Conservation (phyloP, 2,113 vertebrate genomes). For the Psammodynastes pulverulentus region DNA sequence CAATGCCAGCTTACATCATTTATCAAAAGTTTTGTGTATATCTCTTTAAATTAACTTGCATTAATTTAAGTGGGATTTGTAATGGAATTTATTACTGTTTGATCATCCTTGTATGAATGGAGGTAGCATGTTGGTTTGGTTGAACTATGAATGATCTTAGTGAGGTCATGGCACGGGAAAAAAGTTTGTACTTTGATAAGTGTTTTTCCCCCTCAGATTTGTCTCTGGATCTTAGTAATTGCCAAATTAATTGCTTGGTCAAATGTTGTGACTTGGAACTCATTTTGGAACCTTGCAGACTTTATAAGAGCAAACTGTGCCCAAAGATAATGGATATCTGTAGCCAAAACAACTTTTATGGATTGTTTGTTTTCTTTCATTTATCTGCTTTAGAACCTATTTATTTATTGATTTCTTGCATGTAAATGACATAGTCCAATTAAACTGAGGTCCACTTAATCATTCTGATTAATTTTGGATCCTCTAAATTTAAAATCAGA, state of each 20-base stretch:
- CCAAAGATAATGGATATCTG: background rate
- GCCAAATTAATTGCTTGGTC: background rate
- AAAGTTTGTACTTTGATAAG: background rate
- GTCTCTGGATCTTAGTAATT: background rate
- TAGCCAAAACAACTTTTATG: background rate
- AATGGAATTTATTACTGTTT: background rate
- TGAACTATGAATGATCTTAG: background rate
- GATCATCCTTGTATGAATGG: background rate
- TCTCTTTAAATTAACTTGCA: background rate
- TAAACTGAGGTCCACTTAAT: background rate
- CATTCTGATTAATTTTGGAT: background rate
- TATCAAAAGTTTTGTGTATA: background rate
- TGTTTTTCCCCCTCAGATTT: background rate
- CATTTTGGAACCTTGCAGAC: background rate
- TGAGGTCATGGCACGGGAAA: background rate
- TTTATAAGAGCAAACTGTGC: background rate
- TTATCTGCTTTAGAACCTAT: background rate
- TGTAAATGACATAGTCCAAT: background rate
- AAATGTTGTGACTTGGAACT: background rate
- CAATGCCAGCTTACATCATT: background rate
- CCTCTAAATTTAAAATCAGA: background rate
- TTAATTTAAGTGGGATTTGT: background rate
- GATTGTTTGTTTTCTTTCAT: background rate
- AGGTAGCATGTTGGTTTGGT: background rate
- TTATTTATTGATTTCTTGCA: background rate